Percentiles rank a stretch among this genome's conserved stretches.
Conservation (phyloP, 1,140 invertebrate species). For the Cydia pomonella region DNA sequence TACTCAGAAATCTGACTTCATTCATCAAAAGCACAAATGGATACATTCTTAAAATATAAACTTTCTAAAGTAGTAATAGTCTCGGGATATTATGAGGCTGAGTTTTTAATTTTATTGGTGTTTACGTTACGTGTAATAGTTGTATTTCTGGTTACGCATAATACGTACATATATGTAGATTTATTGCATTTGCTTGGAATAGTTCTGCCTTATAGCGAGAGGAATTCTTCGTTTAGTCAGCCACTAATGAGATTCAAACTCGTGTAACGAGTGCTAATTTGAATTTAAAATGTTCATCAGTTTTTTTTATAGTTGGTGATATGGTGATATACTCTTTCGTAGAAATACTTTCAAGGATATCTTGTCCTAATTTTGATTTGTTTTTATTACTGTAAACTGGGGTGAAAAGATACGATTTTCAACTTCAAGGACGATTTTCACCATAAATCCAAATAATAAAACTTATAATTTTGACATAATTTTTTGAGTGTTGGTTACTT, state of each 20-base stretch:
- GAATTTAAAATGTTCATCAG: conserved; percentile 8
- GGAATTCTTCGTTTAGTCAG: conserved; percentile 9
- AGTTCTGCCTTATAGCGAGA: conserved; percentile 5
- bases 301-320: neutral
- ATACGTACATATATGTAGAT: conserved; percentile 2
- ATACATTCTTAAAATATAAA: neutral
- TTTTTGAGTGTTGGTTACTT: no score
- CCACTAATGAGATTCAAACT: conserved; percentile 24
- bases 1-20: neutral
- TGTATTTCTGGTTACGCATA: neutral
- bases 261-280: conserved; percentile 28
- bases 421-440: no score
- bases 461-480: no score
- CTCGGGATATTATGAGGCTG: neutral
- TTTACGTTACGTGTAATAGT: neutral
- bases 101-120: neutral
- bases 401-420: no score
- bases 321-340: conserved; percentile 14
- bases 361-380: neutral
- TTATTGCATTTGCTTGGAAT: neutral
- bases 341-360: neutral
- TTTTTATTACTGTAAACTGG: no score
- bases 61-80: neutral
- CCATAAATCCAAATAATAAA: no score
- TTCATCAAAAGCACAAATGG: neutral